Evolutionary conservation across 2,888 invertebrate species (phyloP).

Genomic region (Athalia rosae): DNA sequence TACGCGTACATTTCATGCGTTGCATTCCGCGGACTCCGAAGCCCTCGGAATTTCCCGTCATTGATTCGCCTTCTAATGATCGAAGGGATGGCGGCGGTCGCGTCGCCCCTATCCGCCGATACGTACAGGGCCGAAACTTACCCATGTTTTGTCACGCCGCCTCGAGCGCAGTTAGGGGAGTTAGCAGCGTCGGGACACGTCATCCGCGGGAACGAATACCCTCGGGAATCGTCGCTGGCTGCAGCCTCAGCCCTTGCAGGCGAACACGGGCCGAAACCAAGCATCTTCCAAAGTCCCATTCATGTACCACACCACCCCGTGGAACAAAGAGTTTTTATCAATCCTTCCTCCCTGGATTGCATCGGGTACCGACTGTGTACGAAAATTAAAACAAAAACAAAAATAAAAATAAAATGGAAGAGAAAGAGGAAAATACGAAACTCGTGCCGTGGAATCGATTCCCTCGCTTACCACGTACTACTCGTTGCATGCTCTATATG

Average conservation of each 20-base stretch:
- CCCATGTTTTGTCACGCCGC: too few relatives aligned
- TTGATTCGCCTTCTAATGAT: slow-evolving; percentile 38
- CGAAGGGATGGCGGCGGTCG: neutral
- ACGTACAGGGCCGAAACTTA: neutral
- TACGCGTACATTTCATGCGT: too few relatives aligned
- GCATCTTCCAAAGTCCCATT: neutral
- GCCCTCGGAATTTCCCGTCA: slow-evolving; percentile 32
- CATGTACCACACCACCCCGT: neutral
- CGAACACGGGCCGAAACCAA: slow-evolving; percentile 30
- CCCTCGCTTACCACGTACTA: too few relatives aligned
- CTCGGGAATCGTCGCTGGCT: slow-evolving; percentile 14
- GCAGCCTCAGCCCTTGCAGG: too few relatives aligned
- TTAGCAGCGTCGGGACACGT: slow-evolving; percentile 37
- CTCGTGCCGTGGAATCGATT: too few relatives aligned
- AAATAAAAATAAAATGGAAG: too few relatives aligned
- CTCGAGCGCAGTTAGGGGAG: neutral
- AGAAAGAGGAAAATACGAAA: too few relatives aligned
- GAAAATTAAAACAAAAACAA: too few relatives aligned
- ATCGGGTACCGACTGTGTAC: too few relatives aligned
- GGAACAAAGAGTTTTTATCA: neutral
- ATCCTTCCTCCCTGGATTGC: too few relatives aligned
- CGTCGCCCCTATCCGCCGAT: neutral
- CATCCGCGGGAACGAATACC: slow-evolving; percentile 29
- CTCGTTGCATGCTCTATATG: too few relatives aligned
- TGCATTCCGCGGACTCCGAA: slow-evolving; percentile 2